phyloP scores from a whole-genome alignment of 2,888 invertebrate genomes.

The Ormia ochracea region DNA sequence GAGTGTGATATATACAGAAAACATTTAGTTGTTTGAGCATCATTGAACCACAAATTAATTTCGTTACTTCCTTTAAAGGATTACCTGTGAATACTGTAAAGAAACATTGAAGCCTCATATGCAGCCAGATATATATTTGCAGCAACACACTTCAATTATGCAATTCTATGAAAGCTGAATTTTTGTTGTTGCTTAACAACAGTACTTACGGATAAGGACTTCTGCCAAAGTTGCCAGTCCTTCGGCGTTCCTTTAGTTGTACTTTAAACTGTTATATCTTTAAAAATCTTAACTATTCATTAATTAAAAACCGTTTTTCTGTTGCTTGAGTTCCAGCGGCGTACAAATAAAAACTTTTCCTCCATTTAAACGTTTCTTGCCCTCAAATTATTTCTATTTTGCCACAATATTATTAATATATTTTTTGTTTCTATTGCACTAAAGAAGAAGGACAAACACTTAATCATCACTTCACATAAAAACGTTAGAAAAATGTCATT shows the following conservation, averaged over 20 bases:
- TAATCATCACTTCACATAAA: conserved; percentile 42
- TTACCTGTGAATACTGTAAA: too few relatives aligned
- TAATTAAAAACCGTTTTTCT: conserved; percentile 43
- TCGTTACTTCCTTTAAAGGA: too few relatives aligned
- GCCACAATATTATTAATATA: background rate
- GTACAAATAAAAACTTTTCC: conserved; percentile 4
- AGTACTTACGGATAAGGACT: background rate
- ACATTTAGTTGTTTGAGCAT: too few relatives aligned
- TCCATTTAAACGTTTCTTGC: conserved; percentile 52
- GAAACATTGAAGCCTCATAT: too few relatives aligned
- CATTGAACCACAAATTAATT: too few relatives aligned
- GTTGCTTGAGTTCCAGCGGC: conserved; percentile 19
- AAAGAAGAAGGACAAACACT: conserved; percentile 55
- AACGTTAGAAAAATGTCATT: conserved; percentile 46
- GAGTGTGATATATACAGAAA: too few relatives aligned
- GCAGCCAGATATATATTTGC: too few relatives aligned
- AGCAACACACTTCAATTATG: too few relatives aligned
- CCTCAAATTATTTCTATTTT: conserved; percentile 39
- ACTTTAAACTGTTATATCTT: background rate
- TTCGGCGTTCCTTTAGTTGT: background rate
- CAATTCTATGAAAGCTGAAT: too few relatives aligned
- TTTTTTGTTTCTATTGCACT: conserved; percentile 19
- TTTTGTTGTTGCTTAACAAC: background rate
- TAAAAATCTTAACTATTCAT: conserved; percentile 9
- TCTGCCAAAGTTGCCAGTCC: background rate